Evolutionary conservation across 2,888 invertebrate genomes (phyloP), one percentile per base, ranked within the genome.

Genomic region (Conus canariensis): DNA sequence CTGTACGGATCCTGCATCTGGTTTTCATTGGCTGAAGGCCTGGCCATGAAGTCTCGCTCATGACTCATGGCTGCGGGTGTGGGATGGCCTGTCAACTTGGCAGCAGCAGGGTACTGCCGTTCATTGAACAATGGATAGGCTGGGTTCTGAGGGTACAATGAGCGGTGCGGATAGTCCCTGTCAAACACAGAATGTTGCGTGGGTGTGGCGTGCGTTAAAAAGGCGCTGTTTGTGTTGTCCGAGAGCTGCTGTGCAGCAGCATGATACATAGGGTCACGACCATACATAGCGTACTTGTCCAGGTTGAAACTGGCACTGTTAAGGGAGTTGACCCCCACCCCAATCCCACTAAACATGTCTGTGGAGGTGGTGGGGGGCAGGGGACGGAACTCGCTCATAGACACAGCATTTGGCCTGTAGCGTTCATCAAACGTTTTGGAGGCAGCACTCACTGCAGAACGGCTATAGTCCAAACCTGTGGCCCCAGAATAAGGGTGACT

Each of bases 1-100:
- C 96, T 92, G 91, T 96, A 96, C 0, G 96, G 95, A 87, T 96
- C 96, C 90, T 95, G 95, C 82, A 95, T 93, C 92, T 95, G 95
- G 59, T 93, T 93, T 60, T 92, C 94, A 14, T 94, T 91, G 85
- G 94, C 94, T 22, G 94, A 93, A 16, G 94, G 93, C 59, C 95
- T 92, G 19, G 94, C 93, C 87, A 95, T 94, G 82, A 95, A 92
- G 88, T 95, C 95, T 67, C 95, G 91, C 59, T 95, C 94, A 90
- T 94, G 95, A 25, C 94, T 92, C 77, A 93, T 93, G 64, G 94
- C 91, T 10, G 94, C 91, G n/a, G 93, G 91, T 19, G 92, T 90
- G 30, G 93, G 90, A 88, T 93, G 93, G 82, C 92, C 92, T 12
- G 83, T 91, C 10, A 95, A 91, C 90, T 94, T 95, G 30, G 94